Percentiles rank a stretch among this genome's conserved stretches.
These are phyloP conservation scores for Chymomyza costata DNA, from an alignment of 1,140 invertebrate genomes.

Conservation along the genomic window DNA sequence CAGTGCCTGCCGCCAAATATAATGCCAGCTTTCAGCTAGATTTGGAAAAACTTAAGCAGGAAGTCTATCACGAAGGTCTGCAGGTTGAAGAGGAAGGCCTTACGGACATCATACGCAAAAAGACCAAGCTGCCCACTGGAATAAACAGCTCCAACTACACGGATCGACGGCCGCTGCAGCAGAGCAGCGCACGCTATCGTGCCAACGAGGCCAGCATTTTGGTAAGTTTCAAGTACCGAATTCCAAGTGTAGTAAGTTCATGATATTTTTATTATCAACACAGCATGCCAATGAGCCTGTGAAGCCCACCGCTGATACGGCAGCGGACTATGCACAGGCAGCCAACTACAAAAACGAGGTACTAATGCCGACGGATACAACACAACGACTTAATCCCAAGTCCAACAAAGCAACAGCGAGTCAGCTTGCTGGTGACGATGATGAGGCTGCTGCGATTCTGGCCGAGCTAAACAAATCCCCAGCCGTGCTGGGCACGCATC, in stretches of 20 bases:
- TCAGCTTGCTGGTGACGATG: slow-evolving; percentile 6
- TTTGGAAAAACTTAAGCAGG: slow-evolving; percentile 85
- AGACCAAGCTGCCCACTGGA: slow-evolving; percentile 78
- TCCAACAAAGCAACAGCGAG: slow-evolving; percentile 2
- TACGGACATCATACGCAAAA: slow-evolving; percentile 81
- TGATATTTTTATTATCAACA: slow-evolving; percentile 2
- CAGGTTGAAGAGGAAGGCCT: slow-evolving; percentile 89
- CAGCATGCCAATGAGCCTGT: slow-evolving; percentile 60
- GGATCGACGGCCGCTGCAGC: slow-evolving; percentile 74
- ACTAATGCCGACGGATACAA: slow-evolving; percentile 20
- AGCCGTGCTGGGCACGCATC: slow-evolving; percentile 25
- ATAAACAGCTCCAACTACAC: slow-evolving; percentile 8
- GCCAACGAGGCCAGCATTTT: slow-evolving; percentile 39
- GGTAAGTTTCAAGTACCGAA: slow-evolving; percentile 21
- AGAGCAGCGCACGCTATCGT: slow-evolving; percentile 43
- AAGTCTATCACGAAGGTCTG: slow-evolving; percentile 85
- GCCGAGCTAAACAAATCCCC: slow-evolving; percentile 49
- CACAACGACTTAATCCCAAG: slow-evolving; percentile 6
- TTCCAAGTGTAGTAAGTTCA: neutral
- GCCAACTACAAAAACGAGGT: slow-evolving; percentile 65
- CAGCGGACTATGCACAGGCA: slow-evolving; percentile 42
- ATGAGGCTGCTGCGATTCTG: slow-evolving; percentile 1
- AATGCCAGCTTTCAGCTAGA: slow-evolving; percentile 83
- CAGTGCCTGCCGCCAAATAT: slow-evolving; percentile 55
- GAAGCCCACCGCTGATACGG: slow-evolving; percentile 34